A percentile compares a stretch with the other conserved stretches of the same genome.
Conservation (phyloP, 1,140 invertebrate genomes). For the Drosophila watanabei region DNA sequence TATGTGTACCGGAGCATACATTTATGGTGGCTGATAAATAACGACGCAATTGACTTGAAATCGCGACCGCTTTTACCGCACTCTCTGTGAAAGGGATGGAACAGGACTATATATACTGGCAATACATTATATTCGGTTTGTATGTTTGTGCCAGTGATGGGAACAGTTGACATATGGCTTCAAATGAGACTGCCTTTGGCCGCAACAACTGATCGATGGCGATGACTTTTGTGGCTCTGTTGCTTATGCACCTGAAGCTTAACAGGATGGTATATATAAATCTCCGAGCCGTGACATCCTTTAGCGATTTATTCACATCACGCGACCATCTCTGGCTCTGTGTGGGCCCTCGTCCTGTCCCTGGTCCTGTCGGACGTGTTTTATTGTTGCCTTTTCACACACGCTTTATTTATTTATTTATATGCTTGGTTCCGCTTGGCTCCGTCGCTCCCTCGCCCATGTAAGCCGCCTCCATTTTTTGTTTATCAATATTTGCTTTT, state of each 20-base stretch:
- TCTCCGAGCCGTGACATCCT: conserved; percentile 5
- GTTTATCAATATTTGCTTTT: conserved; percentile 78
- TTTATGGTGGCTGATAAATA: conserved; percentile 76
- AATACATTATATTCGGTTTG: conserved; percentile 15
- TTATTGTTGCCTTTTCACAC: conserved; percentile 72
- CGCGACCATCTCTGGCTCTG: conserved; percentile 33
- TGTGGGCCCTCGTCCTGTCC: background rate
- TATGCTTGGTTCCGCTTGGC: conserved; percentile 47
- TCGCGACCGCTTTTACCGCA: conserved; percentile 65
- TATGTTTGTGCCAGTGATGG: conserved; percentile 8
- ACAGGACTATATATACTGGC: background rate
- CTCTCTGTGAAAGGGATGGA: conserved; percentile 22
- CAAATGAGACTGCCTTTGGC: conserved; percentile 17
- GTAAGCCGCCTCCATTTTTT: conserved; percentile 65
- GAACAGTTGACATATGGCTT: conserved; percentile 18
- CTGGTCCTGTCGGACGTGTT: conserved; percentile 37
- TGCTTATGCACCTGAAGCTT: background rate
- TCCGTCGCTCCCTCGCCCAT: conserved; percentile 17
- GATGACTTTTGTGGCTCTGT: background rate
- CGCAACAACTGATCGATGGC: background rate
- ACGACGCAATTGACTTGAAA: conserved; percentile 79
- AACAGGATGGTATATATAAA: conserved; percentile 5
- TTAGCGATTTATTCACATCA: conserved; percentile 28
- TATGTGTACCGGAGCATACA: conserved; percentile 16
- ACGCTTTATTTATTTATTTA: conserved; percentile 63